These are phyloP conservation scores for Nibea coibor DNA, from an alignment of 2,113 vertebrate genomes.

Conservation along the genomic window DNA sequence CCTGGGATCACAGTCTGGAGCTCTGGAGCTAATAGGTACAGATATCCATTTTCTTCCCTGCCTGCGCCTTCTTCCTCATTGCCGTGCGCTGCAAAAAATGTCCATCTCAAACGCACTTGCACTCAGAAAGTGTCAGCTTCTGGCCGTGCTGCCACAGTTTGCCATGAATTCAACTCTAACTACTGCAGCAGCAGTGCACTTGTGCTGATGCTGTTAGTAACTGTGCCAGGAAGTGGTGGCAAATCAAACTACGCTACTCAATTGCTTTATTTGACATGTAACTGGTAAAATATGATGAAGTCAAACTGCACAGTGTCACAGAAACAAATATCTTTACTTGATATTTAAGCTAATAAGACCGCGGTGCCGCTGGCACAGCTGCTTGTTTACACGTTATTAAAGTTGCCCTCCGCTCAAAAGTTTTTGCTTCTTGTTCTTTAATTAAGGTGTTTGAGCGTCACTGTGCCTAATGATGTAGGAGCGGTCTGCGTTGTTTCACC, in stretches of 20 bases:
- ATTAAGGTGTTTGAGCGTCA: neutral
- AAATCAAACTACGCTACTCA: neutral
- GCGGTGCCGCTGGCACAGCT: neutral
- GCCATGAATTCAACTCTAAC: neutral
- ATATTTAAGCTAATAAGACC: neutral
- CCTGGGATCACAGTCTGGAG: conserved; percentile 69
- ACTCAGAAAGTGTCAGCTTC: conserved; percentile 37
- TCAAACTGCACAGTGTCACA: neutral
- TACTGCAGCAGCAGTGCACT: neutral
- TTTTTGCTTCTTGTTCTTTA: neutral
- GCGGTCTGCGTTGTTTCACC: neutral
- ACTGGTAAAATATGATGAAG: neutral
- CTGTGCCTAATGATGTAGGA: neutral
- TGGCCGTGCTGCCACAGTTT: neutral
- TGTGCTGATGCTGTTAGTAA: conserved; percentile 2
- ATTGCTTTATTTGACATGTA: neutral
- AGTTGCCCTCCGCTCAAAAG: neutral
- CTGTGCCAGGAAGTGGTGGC: conserved; percentile 1
- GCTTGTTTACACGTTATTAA: neutral
- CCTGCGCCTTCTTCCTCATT: conserved; percentile 70
- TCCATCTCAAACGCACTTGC: conserved; percentile 43
- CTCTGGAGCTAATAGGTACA: conserved; percentile 81
- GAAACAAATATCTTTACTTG: neutral
- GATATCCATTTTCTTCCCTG: conserved; percentile 81
- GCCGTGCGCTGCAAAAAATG: conserved; percentile 74